Percentiles rank a stretch among this genome's conserved stretches.
phyloP scores from a whole-genome alignment of 2,113 vertebrate genomes.

The Lethenteron reissneri region DNA sequence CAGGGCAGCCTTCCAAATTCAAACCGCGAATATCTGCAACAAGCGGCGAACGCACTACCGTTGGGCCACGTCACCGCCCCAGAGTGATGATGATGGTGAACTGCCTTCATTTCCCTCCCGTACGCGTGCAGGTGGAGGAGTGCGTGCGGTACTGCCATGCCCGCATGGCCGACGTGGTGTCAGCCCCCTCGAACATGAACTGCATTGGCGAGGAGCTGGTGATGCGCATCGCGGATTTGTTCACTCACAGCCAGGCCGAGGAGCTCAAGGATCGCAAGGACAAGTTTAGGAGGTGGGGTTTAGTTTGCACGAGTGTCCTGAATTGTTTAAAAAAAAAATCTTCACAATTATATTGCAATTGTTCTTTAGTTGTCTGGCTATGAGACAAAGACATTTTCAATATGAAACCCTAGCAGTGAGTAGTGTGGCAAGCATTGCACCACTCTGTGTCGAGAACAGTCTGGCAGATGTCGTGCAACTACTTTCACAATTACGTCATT shows the following conservation, averaged over 20 bases:
- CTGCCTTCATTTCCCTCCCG: too few species aligned
- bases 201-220: conserved; percentile 83
- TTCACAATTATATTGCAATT: too few species aligned
- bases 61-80: neutral
- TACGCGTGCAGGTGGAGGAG: conserved; percentile 50
- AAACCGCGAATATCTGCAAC: neutral
- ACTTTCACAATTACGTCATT: too few species aligned
- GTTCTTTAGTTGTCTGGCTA: too few species aligned
- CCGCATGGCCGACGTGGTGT: conserved; percentile 78
- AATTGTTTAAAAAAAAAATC: too few species aligned
- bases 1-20: neutral
- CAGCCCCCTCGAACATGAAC: conserved; percentile 92
- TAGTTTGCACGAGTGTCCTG: too few species aligned
- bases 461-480: too few species aligned
- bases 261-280: conserved; percentile 88
- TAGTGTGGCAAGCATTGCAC: too few species aligned
- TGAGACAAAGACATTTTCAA: too few species aligned
- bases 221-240: conserved; percentile 52
- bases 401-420: too few species aligned
- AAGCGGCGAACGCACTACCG: neutral
- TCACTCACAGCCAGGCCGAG: conserved; percentile 70
- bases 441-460: too few species aligned
- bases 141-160: conserved; percentile 75
- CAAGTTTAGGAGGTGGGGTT: conserved; percentile 72
- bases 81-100: too few species aligned